These are phyloP conservation scores for Ornithoptera alexandrae DNA, from an alignment of 2,888 invertebrate genomes.

Conservation along the genomic window DNA sequence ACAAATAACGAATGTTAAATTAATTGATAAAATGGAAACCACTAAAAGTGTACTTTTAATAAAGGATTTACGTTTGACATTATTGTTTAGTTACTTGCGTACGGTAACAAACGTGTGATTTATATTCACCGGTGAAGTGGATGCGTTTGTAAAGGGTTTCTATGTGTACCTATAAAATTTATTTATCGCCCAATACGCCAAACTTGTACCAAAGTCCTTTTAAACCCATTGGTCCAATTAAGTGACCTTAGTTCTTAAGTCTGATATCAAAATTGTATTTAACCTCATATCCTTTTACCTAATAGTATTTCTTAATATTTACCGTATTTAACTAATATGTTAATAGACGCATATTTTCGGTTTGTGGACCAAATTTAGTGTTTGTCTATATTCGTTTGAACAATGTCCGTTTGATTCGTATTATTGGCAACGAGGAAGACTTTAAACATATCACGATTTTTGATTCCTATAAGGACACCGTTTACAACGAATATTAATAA, in stretches of 20 bases:
- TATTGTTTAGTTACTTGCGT: slow-evolving; percentile 12
- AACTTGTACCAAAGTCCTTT: slow-evolving; percentile 2
- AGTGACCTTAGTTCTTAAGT: slow-evolving; percentile 58
- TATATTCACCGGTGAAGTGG: slow-evolving; percentile 44
- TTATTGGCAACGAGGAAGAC: not conserved
- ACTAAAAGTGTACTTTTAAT: slow-evolving; percentile 34
- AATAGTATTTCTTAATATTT: slow-evolving; percentile 25
- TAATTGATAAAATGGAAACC: slow-evolving; percentile 38
- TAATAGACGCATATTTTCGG: not conserved
- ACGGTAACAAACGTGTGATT: slow-evolving; percentile 27
- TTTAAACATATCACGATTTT: slow-evolving; percentile 10
- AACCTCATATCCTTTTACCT: slow-evolving; percentile 38
- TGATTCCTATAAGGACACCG: not conserved
- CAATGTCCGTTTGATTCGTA: not conserved
- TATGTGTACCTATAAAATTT: slow-evolving; percentile 16
- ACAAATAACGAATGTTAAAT: slow-evolving; percentile 47
- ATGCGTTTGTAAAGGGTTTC: slow-evolving; percentile 31
- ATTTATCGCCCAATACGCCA: slow-evolving; percentile 12
- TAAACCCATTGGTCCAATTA: slow-evolving; percentile 61
- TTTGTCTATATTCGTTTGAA: slow-evolving; percentile 1
- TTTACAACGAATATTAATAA: not conserved
- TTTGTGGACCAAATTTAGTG: slow-evolving; percentile 23
- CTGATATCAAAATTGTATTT: slow-evolving; percentile 52
- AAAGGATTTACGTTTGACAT: slow-evolving; percentile 25
- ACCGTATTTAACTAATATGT: slow-evolving; percentile 14